Percentiles rank a stretch among this genome's conserved stretches.
phyloP scores from a whole-genome alignment of 2,797 vertebrate species.

The Ceryle rudis region DNA sequence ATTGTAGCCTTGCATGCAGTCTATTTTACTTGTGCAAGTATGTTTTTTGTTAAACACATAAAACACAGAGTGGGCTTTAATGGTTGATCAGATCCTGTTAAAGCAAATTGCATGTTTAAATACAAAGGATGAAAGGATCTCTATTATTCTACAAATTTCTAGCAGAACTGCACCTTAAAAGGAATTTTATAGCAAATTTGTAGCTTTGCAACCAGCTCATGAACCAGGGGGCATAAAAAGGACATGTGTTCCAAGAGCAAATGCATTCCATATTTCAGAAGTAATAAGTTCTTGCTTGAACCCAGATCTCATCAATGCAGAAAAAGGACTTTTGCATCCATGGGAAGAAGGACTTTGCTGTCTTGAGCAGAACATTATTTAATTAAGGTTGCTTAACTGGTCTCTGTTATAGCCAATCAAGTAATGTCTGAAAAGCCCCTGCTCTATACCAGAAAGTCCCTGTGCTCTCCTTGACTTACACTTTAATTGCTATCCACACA shows the following conservation, averaged over 20 bases:
- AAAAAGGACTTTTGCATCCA: not conserved
- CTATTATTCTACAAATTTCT: conserved; percentile 71
- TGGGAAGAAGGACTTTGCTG: not conserved
- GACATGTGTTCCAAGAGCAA: conserved; percentile 63
- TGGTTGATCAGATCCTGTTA: conserved; percentile 53
- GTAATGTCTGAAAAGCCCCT: not conserved
- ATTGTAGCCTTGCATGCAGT: conserved; percentile 10
- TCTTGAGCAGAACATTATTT: not conserved
- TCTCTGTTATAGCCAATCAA: not conserved
- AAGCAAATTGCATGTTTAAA: conserved; percentile 71
- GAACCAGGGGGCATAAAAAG: conserved; percentile 63
- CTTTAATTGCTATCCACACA: not conserved
- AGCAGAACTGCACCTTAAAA: conserved; percentile 63
- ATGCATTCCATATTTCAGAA: conserved; percentile 73
- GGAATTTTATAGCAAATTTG: conserved; percentile 73
- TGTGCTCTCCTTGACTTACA: not conserved
- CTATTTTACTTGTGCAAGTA: conserved; percentile 24
- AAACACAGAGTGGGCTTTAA: conserved; percentile 59
- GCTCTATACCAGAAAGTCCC: not conserved
- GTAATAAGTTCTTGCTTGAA: conserved; percentile 52
- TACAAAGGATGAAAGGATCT: conserved; percentile 68
- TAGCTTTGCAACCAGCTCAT: conserved; percentile 66
- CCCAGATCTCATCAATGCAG: not conserved
- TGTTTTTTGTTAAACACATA: conserved; percentile 70
- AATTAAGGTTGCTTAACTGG: not conserved